Evolutionary conservation across 1,140 invertebrate genomes (phyloP), one percentile per base, ranked within the genome.

Genomic region (Onthophagus taurus): DNA sequence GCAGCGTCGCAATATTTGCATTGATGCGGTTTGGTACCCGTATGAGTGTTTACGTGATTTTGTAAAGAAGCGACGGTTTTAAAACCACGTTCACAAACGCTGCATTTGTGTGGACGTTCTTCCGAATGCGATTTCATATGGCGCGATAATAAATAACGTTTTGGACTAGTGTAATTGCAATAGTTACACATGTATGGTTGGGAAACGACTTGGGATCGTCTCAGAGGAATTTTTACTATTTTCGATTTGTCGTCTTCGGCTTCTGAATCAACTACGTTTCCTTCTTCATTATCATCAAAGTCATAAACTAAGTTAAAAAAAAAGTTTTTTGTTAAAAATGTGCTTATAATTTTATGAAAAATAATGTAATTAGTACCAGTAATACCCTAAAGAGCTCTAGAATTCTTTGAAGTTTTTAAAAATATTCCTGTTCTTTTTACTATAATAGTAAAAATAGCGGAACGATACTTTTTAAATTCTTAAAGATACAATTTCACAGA

Each of bases 91-190:
- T 94, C 89, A 67, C 93, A 97, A 14, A 96, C 87, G 33, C 80
- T 82, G 64, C 91, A 98, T 61, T 94, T 95, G 61, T 94, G 90
- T 0, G 93, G 91, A 16, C 91, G 70, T 57, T 97, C 92, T 59
- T 93, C 89, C 0, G 89, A 94, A 67, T 98, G 94, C 2, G 85
- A 86, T 61, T 93, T 95, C 85, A 96, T 90, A 59, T 98, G 94
- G 0, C 93, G 74, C 0, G 89, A 82, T 3, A 98, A 68, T 2
- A 97, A 68, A 60, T 93, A 95, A 64, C 84, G 72, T 65, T 93
- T 93, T 1, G 84, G 80, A 63, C 83, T 88, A 1, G 85, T 89
- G 61, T 94, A 94, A 57, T 85, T 85, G 64, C 90, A 95, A 57
- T 90, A 90, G 52, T 82, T 85, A 61, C 90, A 94, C 76, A 85